Evolutionary conservation across 2,797 vertebrate genomes (phyloP).

Genomic region (Lycodopsis pacificus): DNA sequence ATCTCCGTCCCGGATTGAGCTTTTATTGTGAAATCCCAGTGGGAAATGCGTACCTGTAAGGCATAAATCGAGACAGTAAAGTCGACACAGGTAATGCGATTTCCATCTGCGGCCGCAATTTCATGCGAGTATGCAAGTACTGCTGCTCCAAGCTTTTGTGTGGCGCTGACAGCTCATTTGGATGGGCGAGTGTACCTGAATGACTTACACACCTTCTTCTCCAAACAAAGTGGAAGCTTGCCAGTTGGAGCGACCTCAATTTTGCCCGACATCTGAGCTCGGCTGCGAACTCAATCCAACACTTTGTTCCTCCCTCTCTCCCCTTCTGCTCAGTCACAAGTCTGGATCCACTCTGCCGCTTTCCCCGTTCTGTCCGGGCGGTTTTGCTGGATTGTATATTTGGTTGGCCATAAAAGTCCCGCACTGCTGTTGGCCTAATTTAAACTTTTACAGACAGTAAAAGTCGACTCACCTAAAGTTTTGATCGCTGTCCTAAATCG

Average conservation of each 20-base stretch:
- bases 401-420: constrained; percentile 36
- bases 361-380: constrained; percentile 30
- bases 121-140: not conserved
- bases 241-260: constrained; percentile 36
- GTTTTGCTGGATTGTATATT: constrained; percentile 43
- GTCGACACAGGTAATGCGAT: not conserved
- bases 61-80: constrained; percentile 14
- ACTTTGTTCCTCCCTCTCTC: constrained; percentile 29
- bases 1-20: not conserved
- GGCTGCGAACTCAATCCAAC: constrained; percentile 39
- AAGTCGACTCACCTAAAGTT: constrained; percentile 18
- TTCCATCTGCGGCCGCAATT: constrained; percentile 25
- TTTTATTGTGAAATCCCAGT: constrained; percentile 34
- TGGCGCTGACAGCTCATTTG: constrained; percentile 37
- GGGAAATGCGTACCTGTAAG: not conserved
- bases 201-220: constrained; percentile 27
- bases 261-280: constrained; percentile 44
- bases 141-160: not conserved
- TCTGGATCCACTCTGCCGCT: constrained; percentile 22
- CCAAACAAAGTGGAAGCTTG: constrained; percentile 16
- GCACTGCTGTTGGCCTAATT: constrained; percentile 38
- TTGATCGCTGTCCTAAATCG: constrained; percentile 29
- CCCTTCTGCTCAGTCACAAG: constrained; percentile 29
- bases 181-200: constrained; percentile 18
- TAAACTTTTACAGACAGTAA: constrained; percentile 46